Conservation (phyloP, 1,140 invertebrate genomes). For the Zophobas morio region DNA sequence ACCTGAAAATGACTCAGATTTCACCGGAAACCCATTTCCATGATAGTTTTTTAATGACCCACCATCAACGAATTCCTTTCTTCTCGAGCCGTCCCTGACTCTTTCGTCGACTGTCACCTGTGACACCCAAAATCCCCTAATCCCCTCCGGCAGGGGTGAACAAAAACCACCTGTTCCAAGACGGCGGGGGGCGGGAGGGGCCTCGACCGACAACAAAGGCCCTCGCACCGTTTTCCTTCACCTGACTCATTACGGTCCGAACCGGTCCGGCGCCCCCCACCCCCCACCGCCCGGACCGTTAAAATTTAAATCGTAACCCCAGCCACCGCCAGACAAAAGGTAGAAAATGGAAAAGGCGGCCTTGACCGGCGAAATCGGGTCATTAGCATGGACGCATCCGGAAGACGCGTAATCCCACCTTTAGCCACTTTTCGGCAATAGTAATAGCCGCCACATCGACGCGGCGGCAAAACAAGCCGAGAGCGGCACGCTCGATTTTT, state of each 20-base stretch:
- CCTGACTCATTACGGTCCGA: slow-evolving; percentile 9
- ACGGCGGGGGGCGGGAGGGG: neutral
- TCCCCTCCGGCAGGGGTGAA: slow-evolving; percentile 1
- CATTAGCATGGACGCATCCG: neutral
- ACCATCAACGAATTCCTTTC: too few relatives aligned
- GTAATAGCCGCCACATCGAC: too few relatives aligned
- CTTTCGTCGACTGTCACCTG: neutral
- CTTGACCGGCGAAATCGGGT: neutral
- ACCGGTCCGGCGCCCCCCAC: neutral
- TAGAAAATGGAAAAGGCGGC: too few relatives aligned
- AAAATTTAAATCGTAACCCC: neutral
- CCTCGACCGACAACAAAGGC: neutral
- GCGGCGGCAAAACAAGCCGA: neutral
- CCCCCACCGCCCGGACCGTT: slow-evolving; percentile 1
- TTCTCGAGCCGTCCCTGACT: neutral
- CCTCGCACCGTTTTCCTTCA: neutral
- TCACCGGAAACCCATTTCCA: too few relatives aligned
- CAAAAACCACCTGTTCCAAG: slow-evolving; percentile 6
- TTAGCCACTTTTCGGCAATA: neutral
- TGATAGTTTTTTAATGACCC: too few relatives aligned
- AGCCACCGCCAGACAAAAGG: too few relatives aligned
- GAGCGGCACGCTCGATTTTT: neutral
- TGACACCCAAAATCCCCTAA: neutral
- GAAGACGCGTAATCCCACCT: neutral
- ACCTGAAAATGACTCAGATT: too few relatives aligned